Conservation (phyloP, 2,113 vertebrate species). For the Gobio gobio region DNA sequence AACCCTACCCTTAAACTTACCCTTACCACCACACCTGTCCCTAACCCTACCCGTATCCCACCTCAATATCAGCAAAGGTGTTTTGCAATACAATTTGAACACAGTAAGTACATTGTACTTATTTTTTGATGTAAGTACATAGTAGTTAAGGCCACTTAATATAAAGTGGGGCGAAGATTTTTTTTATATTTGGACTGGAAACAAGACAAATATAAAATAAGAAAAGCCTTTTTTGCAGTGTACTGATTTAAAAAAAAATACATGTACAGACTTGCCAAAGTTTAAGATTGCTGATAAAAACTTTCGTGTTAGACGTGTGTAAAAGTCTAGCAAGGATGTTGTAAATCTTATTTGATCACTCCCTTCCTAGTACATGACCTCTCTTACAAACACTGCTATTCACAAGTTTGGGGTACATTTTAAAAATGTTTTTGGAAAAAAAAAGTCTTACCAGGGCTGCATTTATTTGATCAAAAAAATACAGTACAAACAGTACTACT, state of each 20-base stretch:
- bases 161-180: too few species aligned
- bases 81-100: too few species aligned
- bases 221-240: too few species aligned
- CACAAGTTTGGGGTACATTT: background rate
- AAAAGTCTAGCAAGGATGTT: background rate
- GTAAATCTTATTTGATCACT: background rate
- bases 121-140: too few species aligned
- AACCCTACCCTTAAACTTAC: too few species aligned
- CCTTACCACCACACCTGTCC: too few species aligned
- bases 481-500: background rate
- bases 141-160: too few species aligned
- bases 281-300: background rate
- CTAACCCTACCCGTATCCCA: too few species aligned
- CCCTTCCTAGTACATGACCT: background rate
- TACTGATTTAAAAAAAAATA: background rate
- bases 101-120: too few species aligned
- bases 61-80: too few species aligned
- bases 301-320: background rate
- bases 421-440: background rate
- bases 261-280: background rate
- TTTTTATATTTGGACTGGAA: too few species aligned
- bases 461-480: background rate
- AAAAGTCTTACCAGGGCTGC: background rate
- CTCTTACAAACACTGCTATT: background rate
- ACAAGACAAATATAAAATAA: too few species aligned